These are phyloP conservation scores for Mythimna loreyi DNA, from an alignment of 2,888 invertebrate genomes.

Conservation along the genomic window DNA sequence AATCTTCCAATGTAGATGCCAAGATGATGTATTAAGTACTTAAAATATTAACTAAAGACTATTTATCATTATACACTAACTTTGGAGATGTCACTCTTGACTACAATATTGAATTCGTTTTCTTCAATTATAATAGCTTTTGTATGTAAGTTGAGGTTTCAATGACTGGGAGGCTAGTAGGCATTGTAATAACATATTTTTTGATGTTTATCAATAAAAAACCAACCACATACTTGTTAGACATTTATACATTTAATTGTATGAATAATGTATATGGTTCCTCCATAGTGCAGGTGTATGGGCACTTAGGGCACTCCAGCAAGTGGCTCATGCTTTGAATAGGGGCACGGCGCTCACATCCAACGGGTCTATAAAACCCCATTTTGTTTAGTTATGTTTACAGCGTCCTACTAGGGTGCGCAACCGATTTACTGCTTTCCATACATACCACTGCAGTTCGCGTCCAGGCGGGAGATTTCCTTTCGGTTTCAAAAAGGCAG, in stretches of 20 bases:
- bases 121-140: not conserved
- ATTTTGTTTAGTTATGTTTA: too few species aligned
- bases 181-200: not conserved
- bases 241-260: not conserved
- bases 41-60: slow-evolving; percentile 47
- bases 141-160: not conserved
- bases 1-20: slow-evolving; percentile 76
- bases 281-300: too few species aligned
- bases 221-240: not conserved
- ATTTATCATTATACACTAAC: slow-evolving; percentile 39
- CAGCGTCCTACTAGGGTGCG: too few species aligned
- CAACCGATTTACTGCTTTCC: too few species aligned
- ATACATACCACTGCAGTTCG: too few species aligned
- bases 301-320: too few species aligned
- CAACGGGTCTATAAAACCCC: too few species aligned
- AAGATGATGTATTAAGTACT: slow-evolving; percentile 62
- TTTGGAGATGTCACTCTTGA: not conserved
- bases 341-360: too few species aligned
- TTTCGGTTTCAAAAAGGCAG: too few species aligned
- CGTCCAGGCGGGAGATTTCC: too few species aligned
- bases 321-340: too few species aligned
- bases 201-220: not conserved
- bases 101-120: slow-evolving; percentile 1
- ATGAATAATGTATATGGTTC: too few species aligned
- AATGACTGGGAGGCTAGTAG: not conserved